A percentile compares a stretch with the other conserved stretches of the same genome.
phyloP scores from a whole-genome alignment of 2,797 vertebrate genomes.

The Rhynchotus rufescens region DNA sequence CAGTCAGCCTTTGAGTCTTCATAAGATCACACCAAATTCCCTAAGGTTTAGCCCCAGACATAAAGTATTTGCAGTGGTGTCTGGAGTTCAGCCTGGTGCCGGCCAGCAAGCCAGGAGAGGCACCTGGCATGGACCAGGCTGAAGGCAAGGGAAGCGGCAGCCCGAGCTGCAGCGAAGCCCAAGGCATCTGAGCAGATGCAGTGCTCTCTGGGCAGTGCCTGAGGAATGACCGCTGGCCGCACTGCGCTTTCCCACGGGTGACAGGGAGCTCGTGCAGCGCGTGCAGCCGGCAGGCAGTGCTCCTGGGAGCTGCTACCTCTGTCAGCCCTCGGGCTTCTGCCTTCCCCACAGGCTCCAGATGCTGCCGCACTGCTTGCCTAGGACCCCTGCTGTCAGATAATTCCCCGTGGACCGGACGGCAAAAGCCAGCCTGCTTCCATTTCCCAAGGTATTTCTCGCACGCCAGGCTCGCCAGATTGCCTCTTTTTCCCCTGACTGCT shows the following conservation, averaged over 20 bases:
- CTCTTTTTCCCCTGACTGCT: background rate
- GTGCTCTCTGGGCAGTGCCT: background rate
- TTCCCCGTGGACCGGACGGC: accelerated
- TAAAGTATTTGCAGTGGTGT: accelerated
- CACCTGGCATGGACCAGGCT: background rate
- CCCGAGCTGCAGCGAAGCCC: background rate
- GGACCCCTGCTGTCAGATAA: background rate
- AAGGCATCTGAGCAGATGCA: background rate
- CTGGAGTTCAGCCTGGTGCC: background rate
- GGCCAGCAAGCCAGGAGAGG: background rate
- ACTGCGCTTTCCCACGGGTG: background rate
- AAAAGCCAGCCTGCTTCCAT: background rate
- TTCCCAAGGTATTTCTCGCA: background rate
- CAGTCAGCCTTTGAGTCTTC: background rate
- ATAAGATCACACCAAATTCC: background rate
- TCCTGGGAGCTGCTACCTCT: too few relatives aligned
- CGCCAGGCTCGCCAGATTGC: background rate
- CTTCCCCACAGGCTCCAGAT: background rate
- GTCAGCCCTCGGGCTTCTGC: background rate
- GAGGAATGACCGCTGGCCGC: background rate
- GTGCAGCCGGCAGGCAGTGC: background rate
- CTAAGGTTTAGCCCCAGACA: accelerated
- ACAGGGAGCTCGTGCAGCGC: background rate
- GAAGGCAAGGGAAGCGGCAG: background rate
- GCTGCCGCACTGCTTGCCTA: accelerated